Evolutionary conservation across 2,888 invertebrate species (phyloP), one percentile per base, ranked within the genome.

Genomic region (Teinopalpus imperialis): DNA sequence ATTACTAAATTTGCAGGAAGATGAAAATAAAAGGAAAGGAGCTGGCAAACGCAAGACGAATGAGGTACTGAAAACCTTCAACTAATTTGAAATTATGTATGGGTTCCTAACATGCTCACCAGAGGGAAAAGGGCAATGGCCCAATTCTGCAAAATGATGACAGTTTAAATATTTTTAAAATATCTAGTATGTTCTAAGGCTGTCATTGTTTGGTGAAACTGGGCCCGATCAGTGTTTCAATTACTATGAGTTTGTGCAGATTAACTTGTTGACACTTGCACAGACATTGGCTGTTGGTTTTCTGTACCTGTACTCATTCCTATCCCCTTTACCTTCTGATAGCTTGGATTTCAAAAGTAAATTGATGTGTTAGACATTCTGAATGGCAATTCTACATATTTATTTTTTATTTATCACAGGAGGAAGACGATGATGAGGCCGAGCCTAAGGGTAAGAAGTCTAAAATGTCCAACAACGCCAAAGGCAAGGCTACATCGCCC

Each of bases 361-460:
- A 2, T 18, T 21, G 21, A 10, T 3, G 10, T 9, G 20, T 13
- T n/a, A n/a, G n/a, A n/a, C n/a, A n/a, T n/a, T 2, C 2, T 16
- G 16, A 2, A 9, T 10, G 29, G 8, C 9, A 7, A 2, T 2
- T 16, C 5, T 26, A n/a, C 14, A 7, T 8, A 23, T 16, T 20
- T 18, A 18, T 43, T 8, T 44, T 52, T 47, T 63, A 54, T 9
- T n/a, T n/a, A n/a, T n/a, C n/a, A n/a, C 70, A 93, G 80, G 92
- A 92, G 48, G 93, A 93, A 50, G 93, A 93, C 43, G 93, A 93
- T 12, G 94, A 94, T 52, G 94, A 94, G 12, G 94, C 93, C 26
- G 93, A 93, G 78, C 93, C 94, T 63, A 94, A 95, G 83, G 93
- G 93, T 80, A 95, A 95, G 83, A 93, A 94, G 70, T 91, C 93